Conservation (phyloP, 1,140 invertebrate species). For the Hylaeus volcanicus region DNA sequence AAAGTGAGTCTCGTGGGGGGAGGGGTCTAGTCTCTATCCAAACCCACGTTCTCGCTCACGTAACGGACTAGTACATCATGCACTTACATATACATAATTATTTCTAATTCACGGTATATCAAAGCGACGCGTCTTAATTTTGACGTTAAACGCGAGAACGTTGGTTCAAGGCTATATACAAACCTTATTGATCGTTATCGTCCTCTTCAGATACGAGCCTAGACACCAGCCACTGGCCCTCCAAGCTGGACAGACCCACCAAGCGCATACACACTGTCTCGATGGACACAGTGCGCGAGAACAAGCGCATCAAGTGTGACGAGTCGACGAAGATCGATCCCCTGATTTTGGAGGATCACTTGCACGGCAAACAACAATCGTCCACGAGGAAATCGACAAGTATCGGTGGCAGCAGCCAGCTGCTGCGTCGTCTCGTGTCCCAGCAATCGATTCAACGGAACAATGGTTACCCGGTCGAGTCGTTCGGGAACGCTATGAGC, state of each 20-base stretch:
- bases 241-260: slow-evolving; percentile 53
- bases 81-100: no score
- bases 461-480: not conserved
- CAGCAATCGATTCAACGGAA: slow-evolving; percentile 60
- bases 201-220: slow-evolving; percentile 26
- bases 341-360: slow-evolving; percentile 20
- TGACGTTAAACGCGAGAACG: no score
- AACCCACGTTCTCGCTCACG: not conserved
- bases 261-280: slow-evolving; percentile 68
- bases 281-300: slow-evolving; percentile 12
- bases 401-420: slow-evolving; percentile 70
- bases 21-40: no score
- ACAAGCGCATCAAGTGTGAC: slow-evolving; percentile 58
- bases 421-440: slow-evolving; percentile 81
- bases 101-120: no score
- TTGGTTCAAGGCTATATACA: not conserved
- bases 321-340: slow-evolving; percentile 13
- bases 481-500: not conserved
- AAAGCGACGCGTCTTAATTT: no score
- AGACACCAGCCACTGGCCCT: slow-evolving; percentile 45
- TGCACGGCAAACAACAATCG: slow-evolving; percentile 7
- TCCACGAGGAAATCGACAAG: slow-evolving; percentile 31
- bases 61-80: not conserved
- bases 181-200: not conserved
- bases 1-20: slow-evolving; percentile 61